A percentile compares a stretch with the other conserved stretches of the same genome.
phyloP scores from a whole-genome alignment of 2,113 vertebrate genomes.

The Addax nasomaculatus region DNA sequence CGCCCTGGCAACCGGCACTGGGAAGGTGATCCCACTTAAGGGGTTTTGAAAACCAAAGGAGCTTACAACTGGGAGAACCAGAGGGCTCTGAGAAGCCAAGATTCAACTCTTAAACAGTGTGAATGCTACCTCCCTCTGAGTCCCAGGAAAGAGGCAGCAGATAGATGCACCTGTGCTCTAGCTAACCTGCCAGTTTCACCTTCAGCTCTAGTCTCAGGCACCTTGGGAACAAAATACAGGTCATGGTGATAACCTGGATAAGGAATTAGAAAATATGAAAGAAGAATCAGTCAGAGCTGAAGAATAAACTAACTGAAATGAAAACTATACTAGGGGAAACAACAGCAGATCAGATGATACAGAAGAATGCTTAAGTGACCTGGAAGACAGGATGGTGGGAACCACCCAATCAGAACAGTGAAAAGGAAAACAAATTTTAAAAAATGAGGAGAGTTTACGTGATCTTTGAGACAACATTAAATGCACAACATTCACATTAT shows the following conservation, averaged over 20 bases:
- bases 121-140: neutral
- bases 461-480: neutral
- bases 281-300: neutral
- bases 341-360: neutral
- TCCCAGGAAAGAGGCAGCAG: neutral
- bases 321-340: neutral
- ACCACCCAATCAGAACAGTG: neutral
- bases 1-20: rapidly evolving
- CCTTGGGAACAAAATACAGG: neutral
- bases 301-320: neutral
- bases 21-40: neutral
- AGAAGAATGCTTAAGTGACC: neutral
- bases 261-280: neutral
- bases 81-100: neutral
- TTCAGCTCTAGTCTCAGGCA: neutral
- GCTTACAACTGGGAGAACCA: neutral
- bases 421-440: neutral
- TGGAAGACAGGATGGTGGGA: neutral
- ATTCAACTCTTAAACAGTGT: neutral
- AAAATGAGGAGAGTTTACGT: neutral
- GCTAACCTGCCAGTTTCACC: too few species aligned
- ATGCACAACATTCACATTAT: neutral
- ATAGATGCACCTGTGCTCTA: rapidly evolving
- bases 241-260: neutral
- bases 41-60: neutral